Conservation (phyloP, 2,797 vertebrate genomes). For the Coracias cyanogaster region DNA sequence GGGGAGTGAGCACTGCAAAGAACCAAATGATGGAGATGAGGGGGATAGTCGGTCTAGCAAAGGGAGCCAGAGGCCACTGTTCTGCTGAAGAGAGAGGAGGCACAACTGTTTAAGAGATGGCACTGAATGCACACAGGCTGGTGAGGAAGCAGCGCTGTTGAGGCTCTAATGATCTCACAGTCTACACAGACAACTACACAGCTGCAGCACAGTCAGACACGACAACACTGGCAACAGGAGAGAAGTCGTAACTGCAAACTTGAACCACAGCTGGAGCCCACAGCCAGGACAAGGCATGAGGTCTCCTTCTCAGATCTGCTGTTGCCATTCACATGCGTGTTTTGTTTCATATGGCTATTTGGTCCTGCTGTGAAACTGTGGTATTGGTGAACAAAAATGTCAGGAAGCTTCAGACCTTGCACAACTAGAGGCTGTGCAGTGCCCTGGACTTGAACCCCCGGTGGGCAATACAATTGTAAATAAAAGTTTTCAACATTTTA, state of each 20-base stretch:
- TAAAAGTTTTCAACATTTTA: not conserved
- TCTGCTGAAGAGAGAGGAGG: not conserved
- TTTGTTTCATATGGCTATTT: not conserved
- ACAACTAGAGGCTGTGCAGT: not conserved
- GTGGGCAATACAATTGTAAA: not conserved
- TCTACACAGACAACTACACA: not conserved
- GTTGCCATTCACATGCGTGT: accelerated
- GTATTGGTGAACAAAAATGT: not conserved
- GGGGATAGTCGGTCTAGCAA: too few relatives aligned
- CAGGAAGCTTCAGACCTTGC: not conserved
- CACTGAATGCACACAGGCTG: accelerated
- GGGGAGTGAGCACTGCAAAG: too few relatives aligned
- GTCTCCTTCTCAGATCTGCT: not conserved
- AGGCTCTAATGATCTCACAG: not conserved
- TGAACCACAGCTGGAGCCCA: not conserved
- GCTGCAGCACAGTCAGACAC: not conserved
- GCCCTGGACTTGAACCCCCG: not conserved
- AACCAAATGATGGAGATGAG: not conserved
- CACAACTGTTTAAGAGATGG: not conserved
- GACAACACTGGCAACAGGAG: not conserved
- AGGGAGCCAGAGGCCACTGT: not conserved
- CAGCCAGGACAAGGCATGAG: not conserved
- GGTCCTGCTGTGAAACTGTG: not conserved
- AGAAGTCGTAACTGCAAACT: not conserved
- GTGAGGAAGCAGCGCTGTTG: not conserved